Conservation (phyloP, 2,797 vertebrate species). For the Falco peregrinus region DNA sequence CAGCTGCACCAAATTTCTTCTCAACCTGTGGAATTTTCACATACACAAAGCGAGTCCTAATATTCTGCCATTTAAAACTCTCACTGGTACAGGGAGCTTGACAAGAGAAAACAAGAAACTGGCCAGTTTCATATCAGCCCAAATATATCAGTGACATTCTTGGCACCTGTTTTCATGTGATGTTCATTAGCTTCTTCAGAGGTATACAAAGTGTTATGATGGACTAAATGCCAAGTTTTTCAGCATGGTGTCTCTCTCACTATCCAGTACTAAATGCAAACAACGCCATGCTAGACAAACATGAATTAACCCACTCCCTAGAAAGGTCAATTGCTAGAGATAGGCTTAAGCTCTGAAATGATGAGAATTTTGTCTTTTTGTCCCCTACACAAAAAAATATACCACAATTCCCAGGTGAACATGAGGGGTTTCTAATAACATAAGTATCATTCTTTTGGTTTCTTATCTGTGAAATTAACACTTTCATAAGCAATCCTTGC, state of each 20-base stretch:
- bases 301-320: not conserved
- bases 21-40: not conserved
- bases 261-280: not conserved
- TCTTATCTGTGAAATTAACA: not conserved
- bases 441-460: not conserved
- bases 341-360: not conserved
- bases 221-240: not conserved
- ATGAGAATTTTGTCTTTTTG: not conserved
- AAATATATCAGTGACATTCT: not conserved
- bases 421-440: not conserved
- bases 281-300: fast-evolving
- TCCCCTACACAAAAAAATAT: not conserved
- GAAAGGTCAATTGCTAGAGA: not conserved
- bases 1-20: not conserved
- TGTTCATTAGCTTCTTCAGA: not conserved
- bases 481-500: not conserved
- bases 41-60: not conserved
- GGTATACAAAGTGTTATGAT: not conserved
- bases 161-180: not conserved
- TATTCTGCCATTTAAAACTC: not conserved
- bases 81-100: not conserved
- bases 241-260: not conserved
- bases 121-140: not conserved
- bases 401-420: not conserved
- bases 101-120: not conserved